phyloP scores from a whole-genome alignment of 2,797 vertebrate species.

The Thunnus albacares region DNA sequence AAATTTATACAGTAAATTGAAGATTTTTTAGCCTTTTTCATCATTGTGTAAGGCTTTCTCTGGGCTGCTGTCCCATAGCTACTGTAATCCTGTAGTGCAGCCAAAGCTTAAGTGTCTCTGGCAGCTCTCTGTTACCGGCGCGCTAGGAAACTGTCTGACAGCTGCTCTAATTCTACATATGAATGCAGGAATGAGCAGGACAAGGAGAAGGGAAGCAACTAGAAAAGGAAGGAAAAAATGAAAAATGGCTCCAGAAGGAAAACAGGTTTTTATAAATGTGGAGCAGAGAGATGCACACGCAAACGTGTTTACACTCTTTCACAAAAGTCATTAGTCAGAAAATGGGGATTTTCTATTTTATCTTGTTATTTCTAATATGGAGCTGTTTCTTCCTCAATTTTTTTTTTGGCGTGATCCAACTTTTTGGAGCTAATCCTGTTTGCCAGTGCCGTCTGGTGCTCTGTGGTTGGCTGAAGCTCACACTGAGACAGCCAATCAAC shows the following conservation, averaged over 20 bases:
- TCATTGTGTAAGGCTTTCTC: slow-evolving; percentile 17
- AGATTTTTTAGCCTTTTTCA: slow-evolving; percentile 10
- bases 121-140: slow-evolving; percentile 43
- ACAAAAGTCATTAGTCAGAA: neutral
- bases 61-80: slow-evolving; percentile 52
- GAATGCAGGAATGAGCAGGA: slow-evolving; percentile 4
- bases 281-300: neutral
- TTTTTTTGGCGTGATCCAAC: slow-evolving; percentile 15
- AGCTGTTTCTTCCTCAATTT: neutral
- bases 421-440: slow-evolving; percentile 46
- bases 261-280: slow-evolving; percentile 15
- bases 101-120: slow-evolving; percentile 68
- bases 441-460: slow-evolving; percentile 41
- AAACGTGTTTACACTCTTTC: neutral
- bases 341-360: neutral
- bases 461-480: slow-evolving; percentile 46
- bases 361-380: neutral
- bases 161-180: slow-evolving; percentile 53
- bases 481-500: slow-evolving; percentile 47
- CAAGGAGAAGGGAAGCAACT: neutral
- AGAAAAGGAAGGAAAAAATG: neutral
- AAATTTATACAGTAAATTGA: slow-evolving; percentile 23
- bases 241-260: neutral
- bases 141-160: slow-evolving; percentile 64
- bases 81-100: slow-evolving; percentile 54